Conservation (phyloP, 2,797 vertebrate species). For the Gymnoscopelus braueri region DNA sequence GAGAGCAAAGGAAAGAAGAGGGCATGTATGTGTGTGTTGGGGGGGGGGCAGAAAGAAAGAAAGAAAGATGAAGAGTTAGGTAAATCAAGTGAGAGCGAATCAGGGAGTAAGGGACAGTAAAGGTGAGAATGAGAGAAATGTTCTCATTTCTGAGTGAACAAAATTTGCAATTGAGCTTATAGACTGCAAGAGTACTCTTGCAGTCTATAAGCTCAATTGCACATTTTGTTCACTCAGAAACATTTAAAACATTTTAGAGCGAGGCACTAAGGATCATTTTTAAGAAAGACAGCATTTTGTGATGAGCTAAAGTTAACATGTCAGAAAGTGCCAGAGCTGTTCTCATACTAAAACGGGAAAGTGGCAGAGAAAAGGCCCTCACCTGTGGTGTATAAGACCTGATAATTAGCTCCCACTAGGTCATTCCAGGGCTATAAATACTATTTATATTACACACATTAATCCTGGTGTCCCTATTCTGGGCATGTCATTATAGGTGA, state of each 20-base stretch:
- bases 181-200: too few species aligned
- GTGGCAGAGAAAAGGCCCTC: not conserved
- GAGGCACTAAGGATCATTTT: not conserved
- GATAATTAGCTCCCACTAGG: not conserved
- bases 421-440: not conserved
- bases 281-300: not conserved
- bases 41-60: too few species aligned
- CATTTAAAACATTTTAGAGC: not conserved
- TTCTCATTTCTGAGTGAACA: too few species aligned
- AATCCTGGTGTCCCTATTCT: not conserved
- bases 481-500: too few species aligned
- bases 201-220: too few species aligned
- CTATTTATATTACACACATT: not conserved
- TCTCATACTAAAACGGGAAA: not conserved
- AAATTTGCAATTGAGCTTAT: too few species aligned
- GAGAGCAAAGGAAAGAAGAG: not conserved
- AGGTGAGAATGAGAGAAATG: not conserved
- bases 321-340: slow-evolving; percentile 8
- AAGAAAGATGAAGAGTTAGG: too few species aligned
- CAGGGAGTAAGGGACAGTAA: not conserved
- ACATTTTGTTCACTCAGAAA: too few species aligned
- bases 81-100: too few species aligned
- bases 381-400: not conserved
- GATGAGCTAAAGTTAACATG: slow-evolving; percentile 6
- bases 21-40: not conserved